Evolutionary conservation across 2,797 vertebrate genomes (phyloP).

Genomic region (Molossus alvarezi): DNA sequence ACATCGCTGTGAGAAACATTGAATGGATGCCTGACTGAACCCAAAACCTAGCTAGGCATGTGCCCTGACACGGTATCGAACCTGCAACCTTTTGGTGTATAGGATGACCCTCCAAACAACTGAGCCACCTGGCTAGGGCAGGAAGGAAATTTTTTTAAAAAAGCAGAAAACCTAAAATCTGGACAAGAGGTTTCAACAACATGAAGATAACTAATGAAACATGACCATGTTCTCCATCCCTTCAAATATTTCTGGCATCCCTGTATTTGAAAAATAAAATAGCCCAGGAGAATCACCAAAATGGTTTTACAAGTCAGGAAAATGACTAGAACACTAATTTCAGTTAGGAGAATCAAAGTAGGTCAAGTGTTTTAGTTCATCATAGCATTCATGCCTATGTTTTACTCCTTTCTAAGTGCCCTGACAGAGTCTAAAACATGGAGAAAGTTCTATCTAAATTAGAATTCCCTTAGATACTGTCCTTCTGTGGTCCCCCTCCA

Average conservation of each 20-base stretch:
- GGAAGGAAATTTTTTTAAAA: background rate
- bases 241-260: constrained; percentile 35
- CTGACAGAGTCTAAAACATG: constrained; percentile 57
- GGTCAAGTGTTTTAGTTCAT: background rate
- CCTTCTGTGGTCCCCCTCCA: background rate
- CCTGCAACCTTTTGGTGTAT: background rate
- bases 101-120: background rate
- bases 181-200: background rate
- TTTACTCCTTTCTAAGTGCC: background rate
- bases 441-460: constrained; percentile 37
- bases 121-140: background rate
- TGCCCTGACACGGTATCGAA: background rate
- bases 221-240: background rate
- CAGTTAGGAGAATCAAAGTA: constrained; percentile 14
- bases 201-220: background rate
- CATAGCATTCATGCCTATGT: background rate
- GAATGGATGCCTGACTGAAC: background rate
- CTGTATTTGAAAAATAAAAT: constrained; percentile 19
- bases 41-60: background rate
- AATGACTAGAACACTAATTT: background rate
- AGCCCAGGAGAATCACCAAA: constrained; percentile 44
- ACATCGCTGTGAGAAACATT: background rate
- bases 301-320: constrained; percentile 3
- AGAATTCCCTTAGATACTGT: background rate
- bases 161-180: background rate